Base-by-base conservation (phyloP, 1,140 invertebrate genomes). In the Drosophila hydei region DNA sequence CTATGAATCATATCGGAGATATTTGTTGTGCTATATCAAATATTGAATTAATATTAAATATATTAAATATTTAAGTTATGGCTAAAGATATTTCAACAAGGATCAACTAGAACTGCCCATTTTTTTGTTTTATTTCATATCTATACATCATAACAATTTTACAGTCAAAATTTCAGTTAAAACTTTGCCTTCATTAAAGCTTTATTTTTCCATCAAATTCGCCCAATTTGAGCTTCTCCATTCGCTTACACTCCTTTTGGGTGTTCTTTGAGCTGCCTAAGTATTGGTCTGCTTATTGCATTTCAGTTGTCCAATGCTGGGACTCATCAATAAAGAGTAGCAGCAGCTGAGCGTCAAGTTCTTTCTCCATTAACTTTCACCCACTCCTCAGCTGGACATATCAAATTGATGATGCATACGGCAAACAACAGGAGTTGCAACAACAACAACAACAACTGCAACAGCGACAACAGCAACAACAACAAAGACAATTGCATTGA, bases 361-460 rank as follows among this genome's bases (percentile, higher is more conserved):
- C 18, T 38, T 47, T 14, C 14, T 21, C 51, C 27, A 36, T 36
- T 42, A 3, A 30, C 14, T 8, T n/a, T 21, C 18, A 43, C 42
- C 50, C 48, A 63, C 56, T 45, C 59, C 25, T 36, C 30, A 11
- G 48, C 48, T 62, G 68, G 60, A 72, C 60, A 68, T 48, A 64
- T 64, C 56, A 79, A 87, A 87, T 85, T 87, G 81, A 85, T 85
- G 80, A 85, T 85, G 80, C 80, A 85, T 80, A 75, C 83, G 70
- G 65, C 80, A 87, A 81, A 80, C 62, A 85, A 71, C 69, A 58
- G 38, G n/a, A 54, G 27, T 27, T 52, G 19, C 55, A 67, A 50
- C 30, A 56, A 54, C 33, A 63, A 7, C 59, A 63, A 27, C 47
- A 68, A 52, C 47, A 45, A 7, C 16, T 77, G 55, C 64, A 80